These are phyloP conservation scores for Noctilio leporinus DNA, from an alignment of 2,113 vertebrate genomes.

Conservation along the genomic window DNA sequence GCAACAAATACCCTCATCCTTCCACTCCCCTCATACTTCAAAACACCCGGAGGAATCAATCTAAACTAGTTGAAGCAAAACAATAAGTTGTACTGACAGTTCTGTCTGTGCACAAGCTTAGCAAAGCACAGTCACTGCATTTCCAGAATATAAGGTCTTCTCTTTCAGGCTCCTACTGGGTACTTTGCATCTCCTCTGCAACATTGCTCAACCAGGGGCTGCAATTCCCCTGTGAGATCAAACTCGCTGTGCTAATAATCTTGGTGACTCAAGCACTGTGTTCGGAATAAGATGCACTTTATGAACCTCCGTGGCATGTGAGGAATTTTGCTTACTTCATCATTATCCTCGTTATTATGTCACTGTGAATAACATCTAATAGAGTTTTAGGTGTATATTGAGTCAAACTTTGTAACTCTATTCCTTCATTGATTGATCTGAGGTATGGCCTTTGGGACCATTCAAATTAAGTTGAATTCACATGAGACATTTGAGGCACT, in stretches of 20 bases:
- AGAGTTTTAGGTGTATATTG: neutral
- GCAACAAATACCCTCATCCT: neutral
- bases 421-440: neutral
- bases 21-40: neutral
- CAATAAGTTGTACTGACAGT: neutral
- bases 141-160: neutral
- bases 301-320: neutral
- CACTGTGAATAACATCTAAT: neutral
- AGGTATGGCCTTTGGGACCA: neutral
- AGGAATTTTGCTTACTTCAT: neutral
- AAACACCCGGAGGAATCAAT: neutral
- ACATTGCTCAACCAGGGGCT: neutral
- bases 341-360: neutral
- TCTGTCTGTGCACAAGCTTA: neutral
- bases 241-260: neutral
- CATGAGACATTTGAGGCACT: neutral
- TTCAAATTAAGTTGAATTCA: neutral
- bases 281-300: neutral
- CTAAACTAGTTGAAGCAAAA: neutral
- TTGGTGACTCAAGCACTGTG: neutral
- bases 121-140: neutral
- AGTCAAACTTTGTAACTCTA: neutral
- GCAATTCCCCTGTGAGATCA: neutral
- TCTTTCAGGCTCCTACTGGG: neutral
- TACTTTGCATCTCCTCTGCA: neutral